Evolutionary conservation across 2,797 vertebrate species (phyloP), one percentile per base, ranked within the genome.

Genomic region (Mastacembelus armatus): DNA sequence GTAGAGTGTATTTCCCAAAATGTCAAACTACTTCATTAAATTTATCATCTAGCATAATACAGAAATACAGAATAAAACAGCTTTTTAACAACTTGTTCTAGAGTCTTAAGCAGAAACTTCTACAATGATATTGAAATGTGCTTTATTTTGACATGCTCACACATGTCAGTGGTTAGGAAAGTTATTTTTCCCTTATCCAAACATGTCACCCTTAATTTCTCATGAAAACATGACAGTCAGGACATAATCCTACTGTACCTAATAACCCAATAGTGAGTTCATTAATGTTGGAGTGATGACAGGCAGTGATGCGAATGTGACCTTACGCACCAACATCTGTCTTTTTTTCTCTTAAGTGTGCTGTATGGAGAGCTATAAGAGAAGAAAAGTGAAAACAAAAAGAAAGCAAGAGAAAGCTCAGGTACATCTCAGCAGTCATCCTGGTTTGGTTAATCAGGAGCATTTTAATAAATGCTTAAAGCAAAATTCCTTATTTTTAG

Each of bases 371-470:
- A 93, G 91, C 95, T 94, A 94, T 97, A 94, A 96, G 95, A 93
- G 93, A 93, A 94, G 92, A 91, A 84, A 92, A 94, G 83, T 89
- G 93, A 83, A 94, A 94, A 88, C 45, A 80, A 91, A 94, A 82
- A 93, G 91, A 83, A 94, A 95, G 84, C 88, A 92, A 86, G 36
- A n/a, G n/a, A n/a, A 58, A 92, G 93, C 95, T 92, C 88, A 94
- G 91, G 84, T 93, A 92, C 69, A 68, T 91, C 92, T 84, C 94
- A 93, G 84, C 94, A 94, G 91, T 95, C 94, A 94, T 89, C 88
- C 94, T 90, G 70, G 66, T 85, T 38, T 18, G 19, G 74, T 84
- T 77, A 86, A 87, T 90, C 81, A 87, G 71, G 62, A 69, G 65
- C 63, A 56, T 75, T 81, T 70, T 83, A 83, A 78, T 88, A 83